These are phyloP conservation scores for Melieria omissa DNA, from an alignment of 2,888 invertebrate genomes.

Conservation along the genomic window DNA sequence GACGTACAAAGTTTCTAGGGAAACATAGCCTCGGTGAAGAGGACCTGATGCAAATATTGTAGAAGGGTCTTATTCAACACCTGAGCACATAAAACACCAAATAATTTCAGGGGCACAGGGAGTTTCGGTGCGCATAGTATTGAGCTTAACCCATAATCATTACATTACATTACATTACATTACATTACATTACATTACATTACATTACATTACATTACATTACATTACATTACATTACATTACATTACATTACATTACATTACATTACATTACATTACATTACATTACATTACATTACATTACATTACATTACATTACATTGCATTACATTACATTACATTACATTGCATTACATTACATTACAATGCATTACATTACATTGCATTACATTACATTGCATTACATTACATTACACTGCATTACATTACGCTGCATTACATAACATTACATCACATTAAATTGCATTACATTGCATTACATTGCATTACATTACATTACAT, in stretches of 20 bases:
- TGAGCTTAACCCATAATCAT: not conserved
- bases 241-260: not conserved
- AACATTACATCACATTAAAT: constrained; percentile 16
- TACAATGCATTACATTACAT: constrained; percentile 1
- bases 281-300: not conserved
- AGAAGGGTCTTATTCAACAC: too few species aligned
- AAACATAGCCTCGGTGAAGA: too few species aligned
- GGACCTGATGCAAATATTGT: too few species aligned
- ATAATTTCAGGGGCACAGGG: too few species aligned
- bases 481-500: constrained; percentile 13
- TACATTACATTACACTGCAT: constrained; percentile 11
- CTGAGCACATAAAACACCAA: too few species aligned
- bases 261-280: not conserved
- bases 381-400: constrained; percentile 7
- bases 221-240: not conserved
- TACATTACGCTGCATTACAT: constrained; percentile 17
- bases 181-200: not conserved
- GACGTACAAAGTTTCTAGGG: too few species aligned
- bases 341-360: not conserved
- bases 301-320: too few species aligned
- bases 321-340: not conserved
- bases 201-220: not conserved
- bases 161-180: not conserved
- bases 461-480: not conserved
- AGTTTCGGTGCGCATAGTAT: not conserved